phyloP scores from a whole-genome alignment of 1,140 invertebrate species.

The Notospermus geniculatus region DNA sequence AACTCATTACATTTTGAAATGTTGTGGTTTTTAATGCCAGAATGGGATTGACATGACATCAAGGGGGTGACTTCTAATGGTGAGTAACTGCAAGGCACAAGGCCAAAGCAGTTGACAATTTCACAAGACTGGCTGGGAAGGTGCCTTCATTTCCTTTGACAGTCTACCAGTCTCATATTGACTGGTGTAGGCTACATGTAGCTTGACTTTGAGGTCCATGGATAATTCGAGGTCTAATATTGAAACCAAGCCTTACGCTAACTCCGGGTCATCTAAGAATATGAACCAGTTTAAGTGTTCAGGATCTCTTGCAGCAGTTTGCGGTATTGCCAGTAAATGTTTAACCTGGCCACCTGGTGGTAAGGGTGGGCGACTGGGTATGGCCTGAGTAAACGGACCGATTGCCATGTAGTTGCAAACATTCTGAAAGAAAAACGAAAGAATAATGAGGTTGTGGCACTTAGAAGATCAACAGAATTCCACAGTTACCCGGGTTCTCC shows the following conservation, averaged over 20 bases:
- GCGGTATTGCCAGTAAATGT: constrained; percentile 6
- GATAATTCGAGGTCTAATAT: too few species aligned
- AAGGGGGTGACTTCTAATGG: too few species aligned
- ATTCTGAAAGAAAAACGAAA: background rate
- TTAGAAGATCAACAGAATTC: background rate
- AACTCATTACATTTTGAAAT: background rate
- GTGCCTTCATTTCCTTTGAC: too few species aligned
- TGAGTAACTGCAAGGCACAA: too few species aligned
- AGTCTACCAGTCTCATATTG: too few species aligned
- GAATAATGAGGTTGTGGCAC: too few species aligned
- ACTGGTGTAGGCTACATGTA: too few species aligned
- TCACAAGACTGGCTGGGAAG: too few species aligned
- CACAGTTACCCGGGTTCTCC: background rate
- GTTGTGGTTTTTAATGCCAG: too few species aligned
- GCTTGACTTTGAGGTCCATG: too few species aligned
- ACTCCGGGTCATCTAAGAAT: background rate
- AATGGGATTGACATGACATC: too few species aligned
- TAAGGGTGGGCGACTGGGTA: background rate
- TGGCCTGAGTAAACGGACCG: constrained; percentile 2
- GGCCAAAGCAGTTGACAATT: too few species aligned
- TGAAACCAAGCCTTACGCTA: background rate
- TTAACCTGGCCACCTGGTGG: background rate
- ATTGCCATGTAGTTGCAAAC: constrained; percentile 3
- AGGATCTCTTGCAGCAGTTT: background rate
- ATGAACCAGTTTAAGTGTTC: constrained; percentile 5